Conservation (phyloP, 2,797 vertebrate genomes). For the Cottoperca gobio region DNA sequence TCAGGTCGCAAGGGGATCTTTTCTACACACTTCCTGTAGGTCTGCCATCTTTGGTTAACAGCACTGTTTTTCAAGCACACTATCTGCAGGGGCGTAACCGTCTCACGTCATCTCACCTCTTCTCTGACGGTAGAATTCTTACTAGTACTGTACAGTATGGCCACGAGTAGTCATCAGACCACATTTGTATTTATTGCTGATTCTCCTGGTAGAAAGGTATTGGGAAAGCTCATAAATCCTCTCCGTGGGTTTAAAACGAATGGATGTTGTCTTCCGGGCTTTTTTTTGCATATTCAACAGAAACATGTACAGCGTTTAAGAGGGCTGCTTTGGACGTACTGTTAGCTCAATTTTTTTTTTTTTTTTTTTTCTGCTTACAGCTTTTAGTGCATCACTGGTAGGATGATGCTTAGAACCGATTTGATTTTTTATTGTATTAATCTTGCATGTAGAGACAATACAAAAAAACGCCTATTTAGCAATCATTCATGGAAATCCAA, state of each 20-base stretch:
- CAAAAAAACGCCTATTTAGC: constrained; percentile 78
- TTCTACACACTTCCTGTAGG: constrained; percentile 74
- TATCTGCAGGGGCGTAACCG: constrained; percentile 69
- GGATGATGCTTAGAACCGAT: constrained; percentile 79
- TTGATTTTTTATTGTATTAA: constrained; percentile 83
- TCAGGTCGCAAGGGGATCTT: constrained; percentile 60
- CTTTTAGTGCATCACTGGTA: constrained; percentile 84
- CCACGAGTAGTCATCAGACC: constrained; percentile 71
- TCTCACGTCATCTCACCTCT: constrained; percentile 53
- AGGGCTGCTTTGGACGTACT: constrained; percentile 87
- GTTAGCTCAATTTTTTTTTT: constrained; percentile 72
- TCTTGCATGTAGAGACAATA: constrained; percentile 85
- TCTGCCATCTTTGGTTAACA: constrained; percentile 74
- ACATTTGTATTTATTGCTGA: constrained; percentile 68
- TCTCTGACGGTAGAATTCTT: constrained; percentile 72
- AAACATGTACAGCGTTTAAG: constrained; percentile 83
- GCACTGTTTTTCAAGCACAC: constrained; percentile 84
- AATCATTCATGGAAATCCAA: constrained; percentile 83
- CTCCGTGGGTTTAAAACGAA: constrained; percentile 63
- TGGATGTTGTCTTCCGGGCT: constrained; percentile 82
- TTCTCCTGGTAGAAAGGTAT: constrained; percentile 62
- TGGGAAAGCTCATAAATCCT: constrained; percentile 65
- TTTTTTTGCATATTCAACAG: constrained; percentile 74
- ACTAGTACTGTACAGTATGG: constrained; percentile 77
- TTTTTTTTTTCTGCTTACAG: constrained; percentile 77